Percentiles rank a stretch among this genome's conserved stretches.
Conservation (phyloP, 2,888 invertebrate genomes). For the Alentia gelatinosa region DNA sequence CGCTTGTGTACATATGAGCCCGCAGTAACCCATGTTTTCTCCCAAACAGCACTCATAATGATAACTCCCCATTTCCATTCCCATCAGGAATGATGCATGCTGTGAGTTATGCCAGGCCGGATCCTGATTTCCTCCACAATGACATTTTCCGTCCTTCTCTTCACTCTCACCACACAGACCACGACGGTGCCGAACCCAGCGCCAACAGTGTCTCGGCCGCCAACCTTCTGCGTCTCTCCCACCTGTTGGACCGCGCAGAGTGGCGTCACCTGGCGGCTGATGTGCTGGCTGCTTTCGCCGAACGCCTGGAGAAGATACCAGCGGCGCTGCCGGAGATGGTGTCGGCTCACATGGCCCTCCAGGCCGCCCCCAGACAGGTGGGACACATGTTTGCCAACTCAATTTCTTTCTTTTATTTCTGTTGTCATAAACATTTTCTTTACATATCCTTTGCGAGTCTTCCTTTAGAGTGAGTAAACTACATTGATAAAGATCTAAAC, state of each 20-base stretch:
- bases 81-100: too few relatives aligned
- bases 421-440: too few relatives aligned
- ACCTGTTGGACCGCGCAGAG: constrained; percentile 85
- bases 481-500: too few relatives aligned
- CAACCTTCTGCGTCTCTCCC: constrained; percentile 89
- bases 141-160: too few relatives aligned
- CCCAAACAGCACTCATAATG: background rate
- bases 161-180: constrained; percentile 84
- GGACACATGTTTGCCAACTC: too few relatives aligned
- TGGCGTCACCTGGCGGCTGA: constrained; percentile 84
- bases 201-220: constrained; percentile 88
- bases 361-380: constrained; percentile 87
- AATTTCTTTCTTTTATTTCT: too few relatives aligned
- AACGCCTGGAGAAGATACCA: constrained; percentile 84
- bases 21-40: background rate
- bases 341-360: constrained; percentile 86
- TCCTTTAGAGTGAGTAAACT: too few relatives aligned
- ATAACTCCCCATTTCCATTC: too few relatives aligned
- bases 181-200: constrained; percentile 96
- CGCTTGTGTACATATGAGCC: too few relatives aligned
- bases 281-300: constrained; percentile 81
- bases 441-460: too few relatives aligned
- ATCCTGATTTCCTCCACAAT: too few relatives aligned
- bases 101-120: too few relatives aligned
- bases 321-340: constrained; percentile 89